Evolutionary conservation across 2,797 vertebrate species (phyloP).

Genomic region (Sebastes iracundus): DNA sequence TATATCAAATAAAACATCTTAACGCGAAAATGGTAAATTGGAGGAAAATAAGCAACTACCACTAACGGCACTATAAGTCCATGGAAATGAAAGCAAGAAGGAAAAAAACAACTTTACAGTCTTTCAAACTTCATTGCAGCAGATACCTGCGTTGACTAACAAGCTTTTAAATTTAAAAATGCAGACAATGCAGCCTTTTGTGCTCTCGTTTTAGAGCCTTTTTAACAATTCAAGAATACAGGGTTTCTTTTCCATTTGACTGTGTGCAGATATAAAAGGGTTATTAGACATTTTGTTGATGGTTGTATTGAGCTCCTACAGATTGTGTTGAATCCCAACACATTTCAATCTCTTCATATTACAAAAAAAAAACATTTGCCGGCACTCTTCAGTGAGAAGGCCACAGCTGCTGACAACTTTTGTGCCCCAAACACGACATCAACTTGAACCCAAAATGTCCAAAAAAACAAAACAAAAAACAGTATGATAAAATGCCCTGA

Average conservation of each 20-base stretch:
- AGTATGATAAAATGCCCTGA: slow-evolving; percentile 13
- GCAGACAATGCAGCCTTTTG: background rate
- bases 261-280: background rate
- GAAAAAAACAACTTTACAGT: background rate
- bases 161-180: background rate
- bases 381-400: background rate
- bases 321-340: background rate
- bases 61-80: background rate
- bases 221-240: background rate
- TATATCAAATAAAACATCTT: slow-evolving; percentile 19
- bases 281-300: background rate
- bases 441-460: background rate
- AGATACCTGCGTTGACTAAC: background rate
- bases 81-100: background rate
- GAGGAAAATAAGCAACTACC: slow-evolving; percentile 17
- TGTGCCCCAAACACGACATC: background rate
- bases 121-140: background rate
- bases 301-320: background rate
- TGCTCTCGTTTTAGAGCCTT: background rate
- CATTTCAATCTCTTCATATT: background rate
- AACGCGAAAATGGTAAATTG: background rate
- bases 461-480: background rate
- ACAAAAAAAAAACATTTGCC: background rate
- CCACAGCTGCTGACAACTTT: background rate
- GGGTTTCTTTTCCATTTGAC: background rate